Evolutionary conservation across 2,888 invertebrate species (phyloP).

Genomic region (Ormia ochracea): DNA sequence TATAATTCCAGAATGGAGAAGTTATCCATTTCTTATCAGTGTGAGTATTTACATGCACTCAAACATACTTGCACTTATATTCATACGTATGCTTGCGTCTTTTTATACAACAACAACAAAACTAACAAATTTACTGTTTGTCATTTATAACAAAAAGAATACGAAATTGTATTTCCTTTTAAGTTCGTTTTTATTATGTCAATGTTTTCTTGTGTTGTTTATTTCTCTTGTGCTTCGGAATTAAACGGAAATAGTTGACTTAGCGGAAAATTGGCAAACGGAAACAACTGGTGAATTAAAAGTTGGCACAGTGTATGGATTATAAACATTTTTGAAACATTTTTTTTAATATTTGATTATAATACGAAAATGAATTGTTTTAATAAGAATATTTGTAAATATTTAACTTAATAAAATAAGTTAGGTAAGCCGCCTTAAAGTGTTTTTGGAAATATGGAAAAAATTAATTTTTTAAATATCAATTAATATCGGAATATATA

Average conservation of each 20-base stretch:
- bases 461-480: too few relatives aligned
- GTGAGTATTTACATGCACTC: too few relatives aligned
- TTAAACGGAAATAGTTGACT: slow-evolving; percentile 57
- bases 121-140: slow-evolving; percentile 1
- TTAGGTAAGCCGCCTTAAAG: too few relatives aligned
- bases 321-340: neutral
- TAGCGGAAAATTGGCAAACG: slow-evolving; percentile 59
- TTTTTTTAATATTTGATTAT: too few relatives aligned
- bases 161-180: slow-evolving; percentile 49
- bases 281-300: slow-evolving; percentile 58
- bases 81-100: too few relatives aligned
- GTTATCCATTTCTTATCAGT: neutral
- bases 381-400: too few relatives aligned
- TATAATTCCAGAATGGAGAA: neutral
- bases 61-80: too few relatives aligned
- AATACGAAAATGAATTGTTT: too few relatives aligned
- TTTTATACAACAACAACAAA: slow-evolving; percentile 6
- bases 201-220: slow-evolving; percentile 52
- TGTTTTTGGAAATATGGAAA: too few relatives aligned
- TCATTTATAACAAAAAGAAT: slow-evolving; percentile 11
- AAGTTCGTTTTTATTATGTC: slow-evolving; percentile 52
- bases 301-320: slow-evolving; percentile 42
- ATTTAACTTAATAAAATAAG: too few relatives aligned
- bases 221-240: slow-evolving; percentile 22
- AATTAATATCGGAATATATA: too few relatives aligned